Percentiles rank a stretch among this genome's conserved stretches.
Conservation (phyloP, 2,113 vertebrate species). For the Sakesphorus luctuosus region DNA sequence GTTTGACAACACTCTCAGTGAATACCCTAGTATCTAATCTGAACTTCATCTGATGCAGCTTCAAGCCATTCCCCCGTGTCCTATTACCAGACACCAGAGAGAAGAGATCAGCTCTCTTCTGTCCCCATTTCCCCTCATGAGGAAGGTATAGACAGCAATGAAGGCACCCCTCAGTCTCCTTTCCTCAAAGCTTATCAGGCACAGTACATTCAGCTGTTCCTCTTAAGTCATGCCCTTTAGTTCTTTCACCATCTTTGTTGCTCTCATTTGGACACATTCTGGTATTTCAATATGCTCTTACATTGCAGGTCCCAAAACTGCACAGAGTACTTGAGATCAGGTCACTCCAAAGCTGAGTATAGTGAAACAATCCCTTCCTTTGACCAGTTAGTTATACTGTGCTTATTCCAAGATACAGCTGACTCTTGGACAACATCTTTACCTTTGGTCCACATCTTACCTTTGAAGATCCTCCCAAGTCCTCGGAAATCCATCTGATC, state of each 20-base stretch:
- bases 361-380: background rate
- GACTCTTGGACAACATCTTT: background rate
- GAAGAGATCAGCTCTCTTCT: background rate
- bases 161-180: background rate
- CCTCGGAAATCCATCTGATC: conserved; percentile 99
- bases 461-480: conserved; percentile 96
- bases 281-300: background rate
- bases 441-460: conserved; percentile 55
- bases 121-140: accelerated
- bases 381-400: background rate
- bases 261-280: background rate
- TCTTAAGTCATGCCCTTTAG: background rate
- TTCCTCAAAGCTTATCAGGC: background rate
- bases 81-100: background rate
- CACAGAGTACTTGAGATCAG: background rate
- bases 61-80: background rate
- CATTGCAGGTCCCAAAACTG: background rate
- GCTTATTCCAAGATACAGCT: accelerated
- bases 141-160: background rate
- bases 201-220: background rate
- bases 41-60: background rate
- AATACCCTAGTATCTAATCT: background rate
- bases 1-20: background rate
- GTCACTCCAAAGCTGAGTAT: background rate
- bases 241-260: background rate